Evolutionary conservation across 2,888 invertebrate genomes (phyloP), one percentile per base, ranked within the genome.

Genomic region (Conus canariensis): DNA sequence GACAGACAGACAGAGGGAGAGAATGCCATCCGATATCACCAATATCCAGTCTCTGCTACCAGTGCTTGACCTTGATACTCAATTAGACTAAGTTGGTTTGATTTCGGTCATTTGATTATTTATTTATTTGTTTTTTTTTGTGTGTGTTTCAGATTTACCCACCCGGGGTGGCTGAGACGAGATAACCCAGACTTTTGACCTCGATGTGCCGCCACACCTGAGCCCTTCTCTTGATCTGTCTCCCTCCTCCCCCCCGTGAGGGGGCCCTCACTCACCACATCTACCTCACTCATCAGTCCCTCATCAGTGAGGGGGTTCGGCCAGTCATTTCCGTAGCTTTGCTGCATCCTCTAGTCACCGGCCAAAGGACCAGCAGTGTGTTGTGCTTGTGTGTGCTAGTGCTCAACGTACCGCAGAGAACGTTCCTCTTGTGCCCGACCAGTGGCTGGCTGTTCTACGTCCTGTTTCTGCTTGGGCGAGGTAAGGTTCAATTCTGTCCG

Each of bases 231-330:
- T 9, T n/a, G 19, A n/a, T n/a, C 74, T n/a, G 19, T n/a, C n/a
- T n/a, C 74, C 74, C 2, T 74, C 9, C 74, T 74, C n/a, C 74
- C 74, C 74, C 74, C 74, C n/a, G 19, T n/a, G 74, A 74, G 74
- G 74, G 74, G 74, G 74, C 25, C 74, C 74, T 74, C 74, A 74
- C 74, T 74, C 74, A 74, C 74, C 74, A n/a, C 74, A 74, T n/a
- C 74, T 74, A 74, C 74, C 74, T 74, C 74, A 70, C 70, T 70
- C 70, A 74, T n/a, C n/a, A n/a, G 9, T n/a, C 74, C 19, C 74
- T 74, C 74, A 74, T n/a, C 74, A 74, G 74, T n/a, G 74, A 74
- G 74, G 74, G 30, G 45, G 45, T 45, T 45, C 45, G 45, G 4
- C 45, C 22, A 10, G 22, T 10, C 74, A 10, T 74, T 25, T 25